Conservation (phyloP, 2,888 invertebrate species). For the Ochlodes sylvanus region DNA sequence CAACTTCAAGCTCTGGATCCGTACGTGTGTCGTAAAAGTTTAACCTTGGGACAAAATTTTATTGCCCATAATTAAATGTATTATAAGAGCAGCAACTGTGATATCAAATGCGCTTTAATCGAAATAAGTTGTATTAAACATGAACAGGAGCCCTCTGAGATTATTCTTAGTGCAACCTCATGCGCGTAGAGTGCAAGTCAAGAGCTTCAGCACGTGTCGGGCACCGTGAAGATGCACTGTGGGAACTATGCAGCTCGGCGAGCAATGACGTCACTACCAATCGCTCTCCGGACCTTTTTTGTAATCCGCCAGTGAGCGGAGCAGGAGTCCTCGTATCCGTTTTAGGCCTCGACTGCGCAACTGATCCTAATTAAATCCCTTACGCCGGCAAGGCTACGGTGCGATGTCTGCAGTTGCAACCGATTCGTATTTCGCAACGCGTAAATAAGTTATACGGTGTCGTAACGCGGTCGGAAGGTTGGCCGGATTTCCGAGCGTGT, state of each 20-base stretch:
- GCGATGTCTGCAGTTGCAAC: slow-evolving; percentile 84
- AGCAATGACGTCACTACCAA: slow-evolving; percentile 61
- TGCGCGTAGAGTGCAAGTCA: slow-evolving; percentile 2
- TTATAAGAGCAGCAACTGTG: too few relatives aligned
- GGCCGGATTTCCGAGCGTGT: slow-evolving; percentile 85
- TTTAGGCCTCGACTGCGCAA: slow-evolving; percentile 80
- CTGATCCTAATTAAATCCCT: slow-evolving; percentile 84
- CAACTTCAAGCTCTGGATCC: background rate
- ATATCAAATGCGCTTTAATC: too few relatives aligned
- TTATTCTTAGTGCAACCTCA: slow-evolving; percentile 33
- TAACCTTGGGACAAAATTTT: background rate
- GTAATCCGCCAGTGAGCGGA: slow-evolving; percentile 76
- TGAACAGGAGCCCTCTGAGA: background rate
- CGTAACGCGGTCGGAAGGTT: slow-evolving; percentile 84
- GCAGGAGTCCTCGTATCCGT: slow-evolving; percentile 83
- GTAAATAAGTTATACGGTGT: slow-evolving; percentile 83
- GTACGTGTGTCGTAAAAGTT: background rate
- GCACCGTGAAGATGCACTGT: slow-evolving; percentile 50
- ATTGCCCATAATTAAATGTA: too few relatives aligned
- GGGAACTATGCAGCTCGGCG: slow-evolving; percentile 55
- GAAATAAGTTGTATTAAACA: too few relatives aligned
- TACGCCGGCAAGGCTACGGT: slow-evolving; percentile 82
- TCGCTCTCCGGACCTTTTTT: slow-evolving; percentile 61
- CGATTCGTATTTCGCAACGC: slow-evolving; percentile 84
- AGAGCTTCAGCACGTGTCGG: slow-evolving; percentile 10